Evolutionary conservation across 2,888 invertebrate species (phyloP).

Genomic region (Lochmaea crataegi): DNA sequence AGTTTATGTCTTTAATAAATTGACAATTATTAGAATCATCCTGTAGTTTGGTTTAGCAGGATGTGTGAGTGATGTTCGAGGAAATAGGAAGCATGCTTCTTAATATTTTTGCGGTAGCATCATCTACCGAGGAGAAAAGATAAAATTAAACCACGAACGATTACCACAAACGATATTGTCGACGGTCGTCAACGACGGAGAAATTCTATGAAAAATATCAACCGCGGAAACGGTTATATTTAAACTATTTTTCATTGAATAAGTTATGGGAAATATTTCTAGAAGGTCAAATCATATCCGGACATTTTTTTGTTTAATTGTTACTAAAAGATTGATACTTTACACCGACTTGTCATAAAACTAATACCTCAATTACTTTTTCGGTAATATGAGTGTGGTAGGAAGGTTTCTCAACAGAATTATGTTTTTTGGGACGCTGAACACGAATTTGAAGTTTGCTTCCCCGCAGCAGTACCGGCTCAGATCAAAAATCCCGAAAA

Average conservation of each 20-base stretch:
- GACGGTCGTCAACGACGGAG: slow-evolving; percentile 13
- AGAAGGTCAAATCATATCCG: too few species aligned
- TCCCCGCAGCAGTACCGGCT: too few species aligned
- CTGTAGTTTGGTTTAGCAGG: slow-evolving; percentile 28
- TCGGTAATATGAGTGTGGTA: too few species aligned
- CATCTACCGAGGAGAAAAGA: slow-evolving; percentile 38
- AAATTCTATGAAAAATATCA: slow-evolving; percentile 28
- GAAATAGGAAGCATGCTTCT: slow-evolving; percentile 57
- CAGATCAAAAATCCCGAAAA: too few species aligned
- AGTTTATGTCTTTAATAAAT: too few species aligned
- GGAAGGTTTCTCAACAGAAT: too few species aligned
- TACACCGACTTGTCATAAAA: too few species aligned
- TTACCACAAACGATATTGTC: slow-evolving; percentile 28
- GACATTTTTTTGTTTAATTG: too few species aligned
- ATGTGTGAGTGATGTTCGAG: slow-evolving; percentile 49
- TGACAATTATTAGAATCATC: neutral
- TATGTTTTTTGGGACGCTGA: too few species aligned
- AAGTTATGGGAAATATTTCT: neutral
- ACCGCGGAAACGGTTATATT: slow-evolving; percentile 31
- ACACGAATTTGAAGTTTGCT: too few species aligned
- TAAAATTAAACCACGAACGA: slow-evolving; percentile 53
- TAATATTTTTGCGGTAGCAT: slow-evolving; percentile 54
- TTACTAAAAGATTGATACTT: too few species aligned
- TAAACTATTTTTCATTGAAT: neutral
- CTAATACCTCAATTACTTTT: too few species aligned